Conservation (phyloP, 2,888 invertebrate species). For the Lypha dubia region DNA sequence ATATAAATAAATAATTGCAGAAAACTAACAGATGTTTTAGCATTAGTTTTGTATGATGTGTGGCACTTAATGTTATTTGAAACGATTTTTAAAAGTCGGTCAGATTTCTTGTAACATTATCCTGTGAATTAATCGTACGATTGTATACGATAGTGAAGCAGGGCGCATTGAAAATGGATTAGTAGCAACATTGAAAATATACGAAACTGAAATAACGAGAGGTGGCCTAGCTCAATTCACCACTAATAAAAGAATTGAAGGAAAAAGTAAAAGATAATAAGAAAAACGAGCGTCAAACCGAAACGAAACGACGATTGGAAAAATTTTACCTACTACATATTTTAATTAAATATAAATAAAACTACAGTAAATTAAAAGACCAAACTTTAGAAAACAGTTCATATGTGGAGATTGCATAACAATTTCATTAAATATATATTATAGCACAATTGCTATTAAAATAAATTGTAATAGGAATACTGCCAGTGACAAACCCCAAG, state of each 20-base stretch:
- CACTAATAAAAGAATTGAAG: slow-evolving; percentile 45
- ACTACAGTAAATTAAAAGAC: slow-evolving; percentile 58
- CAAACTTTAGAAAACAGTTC: slow-evolving; percentile 35
- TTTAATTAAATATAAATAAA: slow-evolving; percentile 64
- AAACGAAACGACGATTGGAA: slow-evolving; percentile 69
- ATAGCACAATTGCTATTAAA: slow-evolving; percentile 24
- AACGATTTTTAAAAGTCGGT: no score
- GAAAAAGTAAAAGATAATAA: slow-evolving; percentile 59
- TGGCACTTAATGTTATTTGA: no score
- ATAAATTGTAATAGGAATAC: slow-evolving; percentile 10
- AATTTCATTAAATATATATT: slow-evolving; percentile 27
- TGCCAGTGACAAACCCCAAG: slow-evolving; percentile 58
- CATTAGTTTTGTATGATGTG: no score
- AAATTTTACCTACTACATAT: slow-evolving; percentile 65
- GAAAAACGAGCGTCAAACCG: slow-evolving; percentile 72
- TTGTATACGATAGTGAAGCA: no score
- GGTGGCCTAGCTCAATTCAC: slow-evolving; percentile 43
- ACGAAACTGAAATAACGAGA: slow-evolving; percentile 31
- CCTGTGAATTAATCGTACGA: no score
- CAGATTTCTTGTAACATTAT: no score
- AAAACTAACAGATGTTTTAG: no score
- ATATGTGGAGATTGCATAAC: slow-evolving; percentile 52
- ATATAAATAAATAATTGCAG: no score
- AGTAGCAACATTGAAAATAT: not conserved
- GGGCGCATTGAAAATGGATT: not conserved